phyloP scores from a whole-genome alignment of 2,113 vertebrate genomes.

The Tychaedon coryphoeus region DNA sequence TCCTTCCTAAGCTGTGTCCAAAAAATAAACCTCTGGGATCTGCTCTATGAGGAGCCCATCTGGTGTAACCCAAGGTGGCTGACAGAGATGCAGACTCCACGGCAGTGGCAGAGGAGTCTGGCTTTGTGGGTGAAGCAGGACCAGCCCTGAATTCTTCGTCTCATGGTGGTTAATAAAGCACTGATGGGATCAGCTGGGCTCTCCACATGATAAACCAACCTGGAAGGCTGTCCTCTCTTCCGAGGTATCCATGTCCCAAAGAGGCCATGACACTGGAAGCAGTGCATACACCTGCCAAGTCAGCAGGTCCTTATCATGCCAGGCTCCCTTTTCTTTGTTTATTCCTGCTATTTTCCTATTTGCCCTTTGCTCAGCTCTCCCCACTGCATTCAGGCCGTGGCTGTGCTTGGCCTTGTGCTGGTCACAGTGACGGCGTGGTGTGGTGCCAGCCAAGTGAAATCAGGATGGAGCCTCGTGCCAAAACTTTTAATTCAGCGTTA shows the following conservation, averaged over 20 bases:
- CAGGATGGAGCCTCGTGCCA: neutral
- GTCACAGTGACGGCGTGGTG: neutral
- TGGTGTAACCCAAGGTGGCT: neutral
- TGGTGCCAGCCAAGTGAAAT: neutral
- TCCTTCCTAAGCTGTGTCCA: neutral
- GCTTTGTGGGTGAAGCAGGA: fast-evolving
- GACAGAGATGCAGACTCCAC: neutral
- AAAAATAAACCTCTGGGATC: neutral
- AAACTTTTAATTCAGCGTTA: neutral
- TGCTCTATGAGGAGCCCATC: neutral
- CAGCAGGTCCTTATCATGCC: neutral
- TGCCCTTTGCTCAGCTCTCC: neutral
- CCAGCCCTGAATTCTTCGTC: neutral
- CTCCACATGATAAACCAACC: neutral
- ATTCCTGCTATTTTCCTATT: neutral
- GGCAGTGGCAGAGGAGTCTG: neutral
- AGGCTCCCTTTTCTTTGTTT: neutral
- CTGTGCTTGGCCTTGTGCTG: neutral
- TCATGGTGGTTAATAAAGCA: neutral
- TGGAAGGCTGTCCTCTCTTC: neutral
- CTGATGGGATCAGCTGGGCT: neutral
- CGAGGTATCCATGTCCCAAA: neutral
- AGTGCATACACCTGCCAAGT: neutral
- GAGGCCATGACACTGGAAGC: neutral
- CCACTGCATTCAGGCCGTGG: fast-evolving